Conservation (phyloP, 2,113 vertebrate species). For the Atractosteus spatula region DNA sequence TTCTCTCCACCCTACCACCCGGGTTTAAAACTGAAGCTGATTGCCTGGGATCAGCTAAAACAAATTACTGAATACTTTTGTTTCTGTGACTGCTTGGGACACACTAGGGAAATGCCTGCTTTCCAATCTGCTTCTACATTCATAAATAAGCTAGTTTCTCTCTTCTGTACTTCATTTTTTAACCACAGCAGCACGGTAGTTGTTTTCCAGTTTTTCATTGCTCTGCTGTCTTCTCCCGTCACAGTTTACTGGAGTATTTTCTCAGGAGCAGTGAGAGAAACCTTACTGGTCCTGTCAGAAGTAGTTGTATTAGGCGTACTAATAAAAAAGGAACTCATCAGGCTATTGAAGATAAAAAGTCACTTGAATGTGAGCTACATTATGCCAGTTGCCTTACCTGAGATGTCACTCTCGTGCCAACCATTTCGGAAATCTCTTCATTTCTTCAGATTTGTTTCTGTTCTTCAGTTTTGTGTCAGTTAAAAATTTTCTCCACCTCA, state of each 20-base stretch:
- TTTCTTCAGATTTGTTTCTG: too few species aligned
- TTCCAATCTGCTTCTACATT: constrained; percentile 26
- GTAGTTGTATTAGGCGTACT: too few species aligned
- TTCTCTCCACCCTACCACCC: constrained; percentile 7
- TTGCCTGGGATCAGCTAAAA: constrained; percentile 36
- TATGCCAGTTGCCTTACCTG: too few species aligned
- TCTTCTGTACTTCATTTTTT: constrained; percentile 23
- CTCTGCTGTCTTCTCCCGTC: neutral
- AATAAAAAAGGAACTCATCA: too few species aligned
- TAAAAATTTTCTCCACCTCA: too few species aligned
- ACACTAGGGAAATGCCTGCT: constrained; percentile 27
- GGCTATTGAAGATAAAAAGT: too few species aligned
- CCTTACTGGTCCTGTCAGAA: too few species aligned
- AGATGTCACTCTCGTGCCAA: too few species aligned
- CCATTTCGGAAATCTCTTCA: too few species aligned
- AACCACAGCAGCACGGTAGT: neutral
- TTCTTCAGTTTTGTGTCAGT: too few species aligned
- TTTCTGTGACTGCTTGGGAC: constrained; percentile 29
- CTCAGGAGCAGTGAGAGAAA: neutral
- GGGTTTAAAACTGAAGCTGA: constrained; percentile 31
- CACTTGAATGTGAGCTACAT: too few species aligned
- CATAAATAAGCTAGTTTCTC: constrained; percentile 33
- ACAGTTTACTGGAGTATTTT: neutral
- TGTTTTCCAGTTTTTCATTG: neutral
- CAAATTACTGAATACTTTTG: constrained; percentile 31